A percentile compares a stretch with the other conserved stretches of the same genome.
Evolutionary conservation across 2,113 vertebrate genomes (phyloP).

Genomic region (Oophaga pumilio): DNA sequence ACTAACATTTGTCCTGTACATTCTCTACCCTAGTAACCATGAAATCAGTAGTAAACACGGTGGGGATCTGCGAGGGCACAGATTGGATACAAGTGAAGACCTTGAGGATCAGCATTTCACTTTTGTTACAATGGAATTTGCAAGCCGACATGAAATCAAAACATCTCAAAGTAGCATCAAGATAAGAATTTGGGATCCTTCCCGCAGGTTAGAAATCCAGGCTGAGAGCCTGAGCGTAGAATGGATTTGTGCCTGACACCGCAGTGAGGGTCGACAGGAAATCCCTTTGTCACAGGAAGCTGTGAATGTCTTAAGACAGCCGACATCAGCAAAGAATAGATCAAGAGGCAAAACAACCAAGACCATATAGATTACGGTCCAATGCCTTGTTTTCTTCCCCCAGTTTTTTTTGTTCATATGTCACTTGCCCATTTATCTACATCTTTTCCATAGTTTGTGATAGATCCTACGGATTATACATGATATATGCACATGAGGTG

Average conservation of each 20-base stretch:
- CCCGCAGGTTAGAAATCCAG: neutral
- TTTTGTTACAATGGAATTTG: neutral
- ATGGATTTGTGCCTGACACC: neutral
- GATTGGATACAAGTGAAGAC: neutral
- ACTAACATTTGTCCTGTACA: neutral
- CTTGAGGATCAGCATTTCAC: neutral
- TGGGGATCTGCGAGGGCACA: neutral
- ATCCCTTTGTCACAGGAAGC: constrained; percentile 9
- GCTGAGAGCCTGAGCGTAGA: neutral
- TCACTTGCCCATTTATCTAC: too few relatives aligned
- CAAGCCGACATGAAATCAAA: neutral
- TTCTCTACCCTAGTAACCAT: neutral
- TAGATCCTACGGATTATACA: too few relatives aligned
- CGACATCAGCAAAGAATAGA: neutral
- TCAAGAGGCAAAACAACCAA: neutral
- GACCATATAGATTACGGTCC: neutral
- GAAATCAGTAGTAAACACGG: neutral
- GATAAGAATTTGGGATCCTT: neutral
- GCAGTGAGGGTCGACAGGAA: constrained; percentile 9
- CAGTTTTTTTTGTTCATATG: too few relatives aligned
- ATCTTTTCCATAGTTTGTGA: too few relatives aligned
- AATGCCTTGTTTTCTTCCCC: too few relatives aligned
- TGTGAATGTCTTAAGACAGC: neutral
- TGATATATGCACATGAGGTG: too few relatives aligned
- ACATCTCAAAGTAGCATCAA: neutral